Percentiles rank a stretch among this genome's conserved stretches.
Conservation (phyloP, 2,113 vertebrate genomes). For the Leiothrix lutea region DNA sequence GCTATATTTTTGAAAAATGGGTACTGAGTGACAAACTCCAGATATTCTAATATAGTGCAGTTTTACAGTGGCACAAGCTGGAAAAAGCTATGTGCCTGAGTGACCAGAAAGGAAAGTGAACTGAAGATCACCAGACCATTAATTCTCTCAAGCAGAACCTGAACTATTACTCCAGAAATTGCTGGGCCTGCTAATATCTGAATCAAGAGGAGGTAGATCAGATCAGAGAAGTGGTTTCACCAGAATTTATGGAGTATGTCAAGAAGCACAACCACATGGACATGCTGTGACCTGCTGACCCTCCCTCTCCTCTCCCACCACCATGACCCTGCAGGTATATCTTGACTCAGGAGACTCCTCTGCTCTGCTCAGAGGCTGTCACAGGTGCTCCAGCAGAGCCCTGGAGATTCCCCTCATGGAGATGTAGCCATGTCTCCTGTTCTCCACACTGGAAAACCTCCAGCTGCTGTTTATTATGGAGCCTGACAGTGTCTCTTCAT, state of each 20-base stretch:
- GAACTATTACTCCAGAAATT: not conserved
- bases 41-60: not conserved
- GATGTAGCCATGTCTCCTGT: not conserved
- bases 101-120: not conserved
- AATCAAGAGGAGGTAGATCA: not conserved
- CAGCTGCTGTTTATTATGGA: not conserved
- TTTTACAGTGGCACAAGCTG: not conserved
- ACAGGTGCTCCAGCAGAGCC: not conserved
- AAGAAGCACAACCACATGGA: not conserved
- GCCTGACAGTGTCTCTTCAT: not conserved
- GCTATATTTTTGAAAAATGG: not conserved
- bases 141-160: not conserved
- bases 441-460: not conserved
- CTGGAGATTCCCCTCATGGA: not conserved
- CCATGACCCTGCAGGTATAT: not conserved
- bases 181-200: not conserved
- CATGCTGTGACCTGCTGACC: accelerated
- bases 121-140: not conserved
- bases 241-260: not conserved
- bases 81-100: not conserved
- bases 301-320: not conserved
- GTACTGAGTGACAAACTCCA: not conserved
- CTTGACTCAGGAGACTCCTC: not conserved
- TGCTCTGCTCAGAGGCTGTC: not conserved
- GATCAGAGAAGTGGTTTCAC: not conserved